Percentiles rank a stretch among this genome's conserved stretches.
These are phyloP conservation scores for Germaria angustata DNA, from an alignment of 2,888 invertebrate species.

Conservation along the genomic window DNA sequence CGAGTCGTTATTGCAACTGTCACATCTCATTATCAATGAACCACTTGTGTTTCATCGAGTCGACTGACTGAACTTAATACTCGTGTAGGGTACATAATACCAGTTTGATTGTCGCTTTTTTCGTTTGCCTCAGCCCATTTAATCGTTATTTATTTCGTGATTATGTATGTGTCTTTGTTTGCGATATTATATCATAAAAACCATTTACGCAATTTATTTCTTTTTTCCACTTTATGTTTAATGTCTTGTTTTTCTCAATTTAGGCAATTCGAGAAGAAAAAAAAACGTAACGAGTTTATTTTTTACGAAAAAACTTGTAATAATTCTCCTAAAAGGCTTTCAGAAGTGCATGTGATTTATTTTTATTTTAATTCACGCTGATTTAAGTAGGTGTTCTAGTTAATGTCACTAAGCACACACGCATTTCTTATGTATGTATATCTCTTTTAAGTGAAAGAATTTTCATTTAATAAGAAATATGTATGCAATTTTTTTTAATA, in stretches of 20 bases:
- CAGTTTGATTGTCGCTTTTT: background rate
- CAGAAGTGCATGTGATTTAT: conserved; percentile 16
- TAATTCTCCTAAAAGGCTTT: conserved; percentile 9
- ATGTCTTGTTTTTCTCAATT: conserved; percentile 39
- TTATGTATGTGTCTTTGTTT: conserved; percentile 4
- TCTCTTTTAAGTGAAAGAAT: too few relatives aligned
- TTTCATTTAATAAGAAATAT: background rate
- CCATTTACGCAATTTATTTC: conserved; percentile 56
- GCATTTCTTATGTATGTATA: background rate
- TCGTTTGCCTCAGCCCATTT: background rate
- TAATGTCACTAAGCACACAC: background rate
- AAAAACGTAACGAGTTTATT: conserved; percentile 7
- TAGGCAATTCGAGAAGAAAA: conserved; percentile 10
- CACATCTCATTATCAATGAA: too few relatives aligned
- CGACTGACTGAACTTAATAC: too few relatives aligned
- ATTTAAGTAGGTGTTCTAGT: conserved; percentile 45
- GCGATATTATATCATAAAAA: conserved; percentile 55
- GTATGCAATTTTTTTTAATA: background rate
- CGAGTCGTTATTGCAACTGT: too few relatives aligned
- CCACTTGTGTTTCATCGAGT: too few relatives aligned
- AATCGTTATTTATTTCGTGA: background rate
- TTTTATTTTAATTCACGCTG: background rate
- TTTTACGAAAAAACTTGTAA: background rate
- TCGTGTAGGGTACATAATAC: conserved; percentile 26
- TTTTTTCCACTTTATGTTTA: conserved; percentile 7